Percentiles rank a stretch among this genome's conserved stretches.
phyloP scores from a whole-genome alignment of 2,113 vertebrate species.

The Gymnocephalus cernua region DNA sequence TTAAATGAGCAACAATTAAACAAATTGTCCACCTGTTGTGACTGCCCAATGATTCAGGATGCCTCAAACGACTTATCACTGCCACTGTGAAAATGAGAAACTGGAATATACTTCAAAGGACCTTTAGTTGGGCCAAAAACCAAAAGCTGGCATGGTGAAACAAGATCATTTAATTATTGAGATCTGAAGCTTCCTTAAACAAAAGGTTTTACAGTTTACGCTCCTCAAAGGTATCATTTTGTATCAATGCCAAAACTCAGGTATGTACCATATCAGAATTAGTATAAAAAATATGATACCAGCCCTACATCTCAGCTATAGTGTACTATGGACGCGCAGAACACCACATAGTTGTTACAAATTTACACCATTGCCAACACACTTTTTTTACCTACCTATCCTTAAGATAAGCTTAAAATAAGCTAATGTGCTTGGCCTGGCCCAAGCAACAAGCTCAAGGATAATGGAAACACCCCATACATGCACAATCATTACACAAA shows the following conservation, averaged over 20 bases:
- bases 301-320: not conserved
- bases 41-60: not conserved
- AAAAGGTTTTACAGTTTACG: not conserved
- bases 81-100: not conserved
- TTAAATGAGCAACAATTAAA: not conserved
- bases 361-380: not conserved
- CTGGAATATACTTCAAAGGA: not conserved
- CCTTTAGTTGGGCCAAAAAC: not conserved
- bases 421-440: not conserved
- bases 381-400: not conserved
- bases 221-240: not conserved
- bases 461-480: not conserved
- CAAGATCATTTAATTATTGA: not conserved
- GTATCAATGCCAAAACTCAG: not conserved
- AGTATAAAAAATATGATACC: not conserved
- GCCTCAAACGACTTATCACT: not conserved
- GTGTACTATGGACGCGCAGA: not conserved
- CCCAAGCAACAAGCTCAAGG: not conserved
- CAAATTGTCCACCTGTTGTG: not conserved
- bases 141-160: not conserved
- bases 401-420: not conserved
- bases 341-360: not conserved
- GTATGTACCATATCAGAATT: not conserved
- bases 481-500: not conserved
- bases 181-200: not conserved